Evolutionary conservation across 2,113 vertebrate species (phyloP).

Genomic region (Grantiella picta): DNA sequence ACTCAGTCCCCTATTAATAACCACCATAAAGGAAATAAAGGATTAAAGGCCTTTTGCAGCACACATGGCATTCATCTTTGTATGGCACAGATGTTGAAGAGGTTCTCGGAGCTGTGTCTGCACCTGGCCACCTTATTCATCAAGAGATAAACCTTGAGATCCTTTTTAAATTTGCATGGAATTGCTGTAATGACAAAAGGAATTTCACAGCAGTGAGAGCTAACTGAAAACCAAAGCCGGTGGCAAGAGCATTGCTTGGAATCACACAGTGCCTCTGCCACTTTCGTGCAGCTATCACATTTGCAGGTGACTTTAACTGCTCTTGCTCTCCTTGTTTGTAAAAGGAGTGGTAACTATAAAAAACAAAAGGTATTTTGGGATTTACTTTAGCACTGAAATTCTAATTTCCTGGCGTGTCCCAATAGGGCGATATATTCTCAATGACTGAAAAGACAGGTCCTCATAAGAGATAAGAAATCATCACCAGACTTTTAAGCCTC

Average conservation of each 20-base stretch:
- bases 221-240: neutral
- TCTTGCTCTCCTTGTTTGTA: neutral
- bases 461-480: neutral
- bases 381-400: neutral
- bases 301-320: neutral
- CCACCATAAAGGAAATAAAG: slow-evolving; percentile 48
- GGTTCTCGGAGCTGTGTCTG: neutral
- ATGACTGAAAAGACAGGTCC: neutral
- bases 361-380: neutral
- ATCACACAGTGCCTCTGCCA: neutral
- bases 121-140: neutral
- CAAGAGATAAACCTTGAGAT: slow-evolving; percentile 10
- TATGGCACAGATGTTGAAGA: slow-evolving; percentile 12
- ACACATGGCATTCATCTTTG: neutral
- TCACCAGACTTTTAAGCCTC: neutral
- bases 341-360: neutral
- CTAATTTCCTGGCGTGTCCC: neutral
- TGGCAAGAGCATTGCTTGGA: neutral
- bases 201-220: neutral
- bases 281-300: neutral
- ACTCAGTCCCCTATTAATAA: slow-evolving; percentile 42
- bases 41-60: slow-evolving; percentile 18
- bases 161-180: neutral
- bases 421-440: neutral
- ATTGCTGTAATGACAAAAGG: neutral